These are phyloP conservation scores for Ceraclea dissimilis DNA, from an alignment of 2,888 invertebrate genomes.

Conservation along the genomic window DNA sequence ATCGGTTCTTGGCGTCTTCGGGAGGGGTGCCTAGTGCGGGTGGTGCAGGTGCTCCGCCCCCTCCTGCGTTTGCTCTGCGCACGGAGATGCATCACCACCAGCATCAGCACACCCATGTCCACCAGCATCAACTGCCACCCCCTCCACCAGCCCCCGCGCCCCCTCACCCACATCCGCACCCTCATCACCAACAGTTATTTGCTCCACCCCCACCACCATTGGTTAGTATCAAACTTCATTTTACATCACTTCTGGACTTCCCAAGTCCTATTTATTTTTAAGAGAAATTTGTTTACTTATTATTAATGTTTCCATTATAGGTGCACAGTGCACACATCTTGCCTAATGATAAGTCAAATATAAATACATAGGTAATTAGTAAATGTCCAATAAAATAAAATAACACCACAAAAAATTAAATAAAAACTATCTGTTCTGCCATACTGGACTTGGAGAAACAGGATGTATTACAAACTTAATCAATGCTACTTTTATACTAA, in stretches of 20 bases:
- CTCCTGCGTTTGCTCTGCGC: conserved; percentile 56
- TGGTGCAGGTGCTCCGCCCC: conserved; percentile 36
- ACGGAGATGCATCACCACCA: conserved; percentile 91
- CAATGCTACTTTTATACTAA: too few relatives aligned
- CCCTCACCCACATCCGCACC: conserved; percentile 26
- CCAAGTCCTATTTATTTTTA: too few relatives aligned
- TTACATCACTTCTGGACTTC: not conserved
- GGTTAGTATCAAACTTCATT: conserved; percentile 40
- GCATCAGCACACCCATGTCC: conserved; percentile 87
- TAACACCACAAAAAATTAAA: too few relatives aligned
- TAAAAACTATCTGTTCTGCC: too few relatives aligned
- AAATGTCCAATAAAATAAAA: too few relatives aligned
- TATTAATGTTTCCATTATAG: too few relatives aligned
- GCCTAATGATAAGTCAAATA: too few relatives aligned
- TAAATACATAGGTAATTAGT: too few relatives aligned
- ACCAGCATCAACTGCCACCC: conserved; percentile 72
- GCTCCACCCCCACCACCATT: conserved; percentile 58
- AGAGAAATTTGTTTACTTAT: too few relatives aligned
- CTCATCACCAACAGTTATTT: conserved; percentile 28
- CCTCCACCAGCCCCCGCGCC: conserved; percentile 51
- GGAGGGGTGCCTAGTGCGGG: conserved; percentile 47
- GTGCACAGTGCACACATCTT: too few relatives aligned
- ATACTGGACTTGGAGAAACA: too few relatives aligned
- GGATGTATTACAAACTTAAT: too few relatives aligned
- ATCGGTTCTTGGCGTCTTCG: conserved; percentile 81